phyloP scores from a whole-genome alignment of 2,113 vertebrate genomes.

The Apeltes quadracus region DNA sequence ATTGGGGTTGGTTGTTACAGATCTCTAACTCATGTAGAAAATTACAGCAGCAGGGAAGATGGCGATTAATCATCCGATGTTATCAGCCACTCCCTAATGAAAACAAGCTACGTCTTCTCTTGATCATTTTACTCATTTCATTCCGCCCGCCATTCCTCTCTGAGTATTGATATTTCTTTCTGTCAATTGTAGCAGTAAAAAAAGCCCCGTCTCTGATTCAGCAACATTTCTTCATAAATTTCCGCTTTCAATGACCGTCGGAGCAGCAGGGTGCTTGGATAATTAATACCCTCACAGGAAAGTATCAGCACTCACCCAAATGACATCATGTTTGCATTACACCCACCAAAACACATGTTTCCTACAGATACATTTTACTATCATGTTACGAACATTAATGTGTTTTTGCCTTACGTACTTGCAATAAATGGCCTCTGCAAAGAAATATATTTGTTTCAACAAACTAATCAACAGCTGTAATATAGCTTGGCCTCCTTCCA shows the following conservation, averaged over 20 bases:
- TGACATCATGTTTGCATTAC: constrained; percentile 8
- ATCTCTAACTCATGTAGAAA: constrained; percentile 41
- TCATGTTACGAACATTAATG: constrained; percentile 3
- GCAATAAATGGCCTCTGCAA: constrained; percentile 18
- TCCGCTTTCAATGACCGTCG: constrained; percentile 54
- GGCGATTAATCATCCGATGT: constrained; percentile 64
- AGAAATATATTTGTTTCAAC: constrained; percentile 42
- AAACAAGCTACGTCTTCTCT: constrained; percentile 60
- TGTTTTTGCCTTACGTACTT: neutral
- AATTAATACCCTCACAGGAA: constrained; percentile 34
- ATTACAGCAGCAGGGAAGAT: constrained; percentile 34
- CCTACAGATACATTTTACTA: neutral
- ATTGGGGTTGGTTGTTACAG: constrained; percentile 39
- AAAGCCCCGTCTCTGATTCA: constrained; percentile 59
- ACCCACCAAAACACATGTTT: neutral
- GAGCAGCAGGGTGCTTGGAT: constrained; percentile 20
- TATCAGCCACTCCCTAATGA: constrained; percentile 67
- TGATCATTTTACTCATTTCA: constrained; percentile 57
- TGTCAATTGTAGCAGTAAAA: constrained; percentile 60
- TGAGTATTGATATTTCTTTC: constrained; percentile 59
- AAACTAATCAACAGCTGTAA: constrained; percentile 34
- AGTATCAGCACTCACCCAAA: constrained; percentile 42
- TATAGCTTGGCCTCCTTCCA: constrained; percentile 37
- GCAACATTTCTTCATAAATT: constrained; percentile 56
- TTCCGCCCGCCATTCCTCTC: constrained; percentile 30